Evolutionary conservation across 2,113 vertebrate genomes (phyloP), one percentile per base, ranked within the genome.

Genomic region (Percina caprodes): DNA sequence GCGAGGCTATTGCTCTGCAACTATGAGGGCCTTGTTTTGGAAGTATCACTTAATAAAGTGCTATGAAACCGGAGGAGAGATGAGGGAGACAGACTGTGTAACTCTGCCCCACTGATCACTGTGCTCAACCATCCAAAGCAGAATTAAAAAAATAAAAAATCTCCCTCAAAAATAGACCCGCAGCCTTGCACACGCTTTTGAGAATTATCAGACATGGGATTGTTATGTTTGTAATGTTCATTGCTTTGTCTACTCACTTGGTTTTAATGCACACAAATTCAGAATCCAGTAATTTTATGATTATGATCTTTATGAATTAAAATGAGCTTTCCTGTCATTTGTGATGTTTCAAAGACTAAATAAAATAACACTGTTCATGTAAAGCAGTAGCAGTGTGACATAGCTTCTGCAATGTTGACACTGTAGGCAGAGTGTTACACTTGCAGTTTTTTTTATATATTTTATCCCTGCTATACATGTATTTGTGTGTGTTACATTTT

Each of bases 11-110:
- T 78, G 86, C 84, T 73, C 56, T 14, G 76, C 84, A 60, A 88
- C 90, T 91, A 88, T 89, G 85, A 87, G 69, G 2, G 82, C 89
- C 85, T 92, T 91, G 90, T 93, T 88, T 85, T 80, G 84, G 67
- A 89, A 76, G 84, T 84, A 85, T 84, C 71, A 73, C 88, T 92
- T 92, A 92, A 88, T 91, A 90, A 91, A 88, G 86, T 76, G 75
- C 75, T 84, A 83, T 90, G 91, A 93, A 94, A 93, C 89, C n/a
- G 1, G 85, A 93, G 88, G 24, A 85, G 83, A 52, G 79, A 74
- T 19, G 69, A 85, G 75, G 79, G 69, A 79, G 56, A 61, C 55
- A 49, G 59, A 70, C 45, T 19, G 69, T 52, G 67, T 75, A 63
- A 62, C 75, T 51, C 76, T 82, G 89, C 69, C 61, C 76, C 73